A percentile compares a stretch with the other conserved stretches of the same genome.
phyloP scores from a whole-genome alignment of 2,113 vertebrate genomes.

The Chaenogobius annularis region DNA sequence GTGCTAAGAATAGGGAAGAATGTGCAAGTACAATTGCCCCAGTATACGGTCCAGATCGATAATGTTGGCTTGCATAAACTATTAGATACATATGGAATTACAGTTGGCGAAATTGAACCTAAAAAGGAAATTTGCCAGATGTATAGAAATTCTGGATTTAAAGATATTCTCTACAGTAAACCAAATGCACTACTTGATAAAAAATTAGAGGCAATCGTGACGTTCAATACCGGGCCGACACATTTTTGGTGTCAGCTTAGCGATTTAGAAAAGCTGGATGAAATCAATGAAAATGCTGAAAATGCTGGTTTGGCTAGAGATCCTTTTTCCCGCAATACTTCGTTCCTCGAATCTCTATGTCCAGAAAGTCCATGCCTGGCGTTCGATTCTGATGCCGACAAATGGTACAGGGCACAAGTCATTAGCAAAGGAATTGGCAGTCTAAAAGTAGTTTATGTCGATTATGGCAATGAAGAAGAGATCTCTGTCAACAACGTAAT shows the following conservation, averaged over 20 bases:
- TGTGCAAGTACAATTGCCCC: slow-evolving; percentile 52
- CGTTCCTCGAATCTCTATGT: slow-evolving; percentile 36
- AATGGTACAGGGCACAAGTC: slow-evolving; percentile 82
- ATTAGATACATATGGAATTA: not conserved
- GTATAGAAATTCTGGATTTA: not conserved
- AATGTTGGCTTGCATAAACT: slow-evolving; percentile 70
- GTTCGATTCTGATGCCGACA: slow-evolving; percentile 75
- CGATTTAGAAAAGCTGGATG: slow-evolving; percentile 64
- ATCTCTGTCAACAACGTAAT: slow-evolving; percentile 65
- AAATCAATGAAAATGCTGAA: slow-evolving; percentile 73
- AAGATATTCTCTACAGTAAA: slow-evolving; percentile 50
- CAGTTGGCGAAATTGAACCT: not conserved
- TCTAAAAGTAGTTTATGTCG: slow-evolving; percentile 76
- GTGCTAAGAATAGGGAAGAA: slow-evolving; percentile 55
- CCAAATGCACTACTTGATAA: slow-evolving; percentile 69
- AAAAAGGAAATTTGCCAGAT: not conserved
- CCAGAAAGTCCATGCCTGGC: slow-evolving; percentile 80
- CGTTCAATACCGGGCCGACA: slow-evolving; percentile 74
- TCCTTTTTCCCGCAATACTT: not conserved
- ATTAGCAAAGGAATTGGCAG: slow-evolving; percentile 19
- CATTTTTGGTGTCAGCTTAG: slow-evolving; percentile 85
- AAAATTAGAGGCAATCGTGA: slow-evolving; percentile 70
- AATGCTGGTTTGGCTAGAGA: slow-evolving; percentile 52
- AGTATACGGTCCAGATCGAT: slow-evolving; percentile 76
- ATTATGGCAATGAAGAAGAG: slow-evolving; percentile 81